These are phyloP conservation scores for Eubasilissa splendida DNA, from an alignment of 2,888 invertebrate species.

Conservation along the genomic window DNA sequence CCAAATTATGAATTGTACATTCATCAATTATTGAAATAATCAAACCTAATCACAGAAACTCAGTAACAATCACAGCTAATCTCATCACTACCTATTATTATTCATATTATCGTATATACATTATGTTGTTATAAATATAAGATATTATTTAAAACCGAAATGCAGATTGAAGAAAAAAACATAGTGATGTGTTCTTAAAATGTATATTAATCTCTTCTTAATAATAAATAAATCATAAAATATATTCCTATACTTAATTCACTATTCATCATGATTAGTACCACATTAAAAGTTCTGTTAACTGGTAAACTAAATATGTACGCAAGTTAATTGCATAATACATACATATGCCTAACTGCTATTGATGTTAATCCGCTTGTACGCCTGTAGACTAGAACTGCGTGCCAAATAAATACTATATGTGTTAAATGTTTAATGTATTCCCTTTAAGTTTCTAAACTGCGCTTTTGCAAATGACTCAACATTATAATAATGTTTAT, in stretches of 20 bases:
- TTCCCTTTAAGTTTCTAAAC: neutral
- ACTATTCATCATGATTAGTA: neutral
- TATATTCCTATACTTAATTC: conserved; percentile 11
- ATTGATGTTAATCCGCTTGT: conserved; percentile 47
- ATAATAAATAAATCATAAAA: neutral
- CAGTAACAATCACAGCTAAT: too few relatives aligned
- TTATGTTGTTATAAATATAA: too few relatives aligned
- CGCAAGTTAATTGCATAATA: conserved; percentile 6
- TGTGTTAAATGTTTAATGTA: conserved; percentile 37
- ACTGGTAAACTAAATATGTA: conserved; percentile 11
- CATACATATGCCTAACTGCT: conserved; percentile 9
- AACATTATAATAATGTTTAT: too few relatives aligned
- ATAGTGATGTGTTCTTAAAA: too few relatives aligned
- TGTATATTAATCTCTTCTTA: neutral
- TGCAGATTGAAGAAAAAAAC: too few relatives aligned
- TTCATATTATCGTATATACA: too few relatives aligned
- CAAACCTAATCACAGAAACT: too few relatives aligned
- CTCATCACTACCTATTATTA: too few relatives aligned
- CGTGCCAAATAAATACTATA: conserved; percentile 50
- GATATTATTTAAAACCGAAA: neutral
- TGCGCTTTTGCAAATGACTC: neutral
- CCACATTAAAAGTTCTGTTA: conserved; percentile 19
- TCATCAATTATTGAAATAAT: too few relatives aligned
- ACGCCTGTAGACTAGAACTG: conserved; percentile 53
- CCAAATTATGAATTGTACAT: too few relatives aligned